These are phyloP conservation scores for Autographa pulchrina DNA, from an alignment of 2,888 invertebrate genomes.

Conservation along the genomic window DNA sequence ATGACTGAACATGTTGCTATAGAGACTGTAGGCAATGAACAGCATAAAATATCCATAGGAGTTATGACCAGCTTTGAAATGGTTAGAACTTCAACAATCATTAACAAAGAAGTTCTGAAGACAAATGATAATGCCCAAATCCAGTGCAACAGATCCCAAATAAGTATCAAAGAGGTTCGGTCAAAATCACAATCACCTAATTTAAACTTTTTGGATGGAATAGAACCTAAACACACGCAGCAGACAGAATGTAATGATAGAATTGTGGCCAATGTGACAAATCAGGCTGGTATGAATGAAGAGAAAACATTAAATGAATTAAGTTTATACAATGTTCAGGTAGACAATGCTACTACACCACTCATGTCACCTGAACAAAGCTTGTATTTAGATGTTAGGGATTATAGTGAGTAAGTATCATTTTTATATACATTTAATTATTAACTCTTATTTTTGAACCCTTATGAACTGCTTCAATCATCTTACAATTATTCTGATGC, in stretches of 20 bases:
- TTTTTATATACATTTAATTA: neutral
- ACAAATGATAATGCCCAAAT: conserved; percentile 78
- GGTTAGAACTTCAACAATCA: conserved; percentile 83
- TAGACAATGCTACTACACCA: conserved; percentile 85
- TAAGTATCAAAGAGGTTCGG: conserved; percentile 81
- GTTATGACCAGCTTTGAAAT: conserved; percentile 93
- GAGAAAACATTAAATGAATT: conserved; percentile 84
- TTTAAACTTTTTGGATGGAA: conserved; percentile 84
- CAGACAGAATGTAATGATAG: conserved; percentile 45
- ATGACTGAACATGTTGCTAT: conserved; percentile 75
- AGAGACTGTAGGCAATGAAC: conserved; percentile 75
- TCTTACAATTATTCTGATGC: no score
- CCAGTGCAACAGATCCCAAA: conserved; percentile 83
- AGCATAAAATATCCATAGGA: conserved; percentile 91
- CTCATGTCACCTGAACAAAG: conserved; percentile 84
- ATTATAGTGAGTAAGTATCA: conserved; percentile 85
- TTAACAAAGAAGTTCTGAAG: conserved; percentile 81
- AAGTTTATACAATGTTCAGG: conserved; percentile 84
- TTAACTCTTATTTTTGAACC: neutral
- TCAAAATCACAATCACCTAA: conserved; percentile 73
- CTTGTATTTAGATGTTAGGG: conserved; percentile 83
- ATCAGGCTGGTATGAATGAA: conserved; percentile 65
- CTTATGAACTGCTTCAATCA: no score
- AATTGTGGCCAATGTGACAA: conserved; percentile 25
- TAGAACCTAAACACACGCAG: conserved; percentile 67